phyloP scores from a whole-genome alignment of 1,140 invertebrate species.

The Drosophila takahashii region DNA sequence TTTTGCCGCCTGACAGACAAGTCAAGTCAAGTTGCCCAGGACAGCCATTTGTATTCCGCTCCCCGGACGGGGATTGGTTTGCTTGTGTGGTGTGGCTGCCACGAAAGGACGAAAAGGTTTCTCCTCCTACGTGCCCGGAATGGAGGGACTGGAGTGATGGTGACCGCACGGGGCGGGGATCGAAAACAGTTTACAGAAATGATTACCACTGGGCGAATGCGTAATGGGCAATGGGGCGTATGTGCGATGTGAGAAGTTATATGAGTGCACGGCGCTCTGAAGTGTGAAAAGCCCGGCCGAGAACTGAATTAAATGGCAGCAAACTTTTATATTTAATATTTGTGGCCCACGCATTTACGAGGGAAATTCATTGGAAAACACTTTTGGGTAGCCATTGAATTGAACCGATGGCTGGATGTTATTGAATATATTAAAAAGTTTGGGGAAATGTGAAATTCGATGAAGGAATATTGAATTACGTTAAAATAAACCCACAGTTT shows the following conservation, averaged over 20 bases:
- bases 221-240: slow-evolving; percentile 75
- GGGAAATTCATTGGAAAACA: slow-evolving; percentile 20
- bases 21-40: slow-evolving; percentile 58
- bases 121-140: slow-evolving; percentile 41
- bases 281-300: slow-evolving; percentile 35
- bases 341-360: slow-evolving; percentile 19
- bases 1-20: slow-evolving; percentile 64
- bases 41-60: slow-evolving; percentile 39
- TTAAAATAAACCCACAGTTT: background rate
- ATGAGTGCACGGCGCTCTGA: slow-evolving; percentile 28
- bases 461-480: slow-evolving; percentile 14
- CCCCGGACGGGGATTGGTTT: slow-evolving; percentile 4
- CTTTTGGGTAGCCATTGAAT: background rate
- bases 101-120: slow-evolving; percentile 48
- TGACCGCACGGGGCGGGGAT: slow-evolving; percentile 52
- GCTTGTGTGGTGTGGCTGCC: slow-evolving; percentile 2
- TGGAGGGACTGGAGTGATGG: slow-evolving; percentile 23
- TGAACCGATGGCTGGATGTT: background rate
- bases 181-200: slow-evolving; percentile 81
- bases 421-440: slow-evolving; percentile 18
- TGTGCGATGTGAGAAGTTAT: slow-evolving; percentile 55
- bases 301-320: slow-evolving; percentile 45
- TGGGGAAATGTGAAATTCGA: background rate
- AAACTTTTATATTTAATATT: slow-evolving; percentile 32
- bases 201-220: slow-evolving; percentile 72